Percentiles rank a stretch among this genome's conserved stretches.
Evolutionary conservation across 2,888 invertebrate genomes (phyloP).

Genomic region (Tipula vernalis): DNA sequence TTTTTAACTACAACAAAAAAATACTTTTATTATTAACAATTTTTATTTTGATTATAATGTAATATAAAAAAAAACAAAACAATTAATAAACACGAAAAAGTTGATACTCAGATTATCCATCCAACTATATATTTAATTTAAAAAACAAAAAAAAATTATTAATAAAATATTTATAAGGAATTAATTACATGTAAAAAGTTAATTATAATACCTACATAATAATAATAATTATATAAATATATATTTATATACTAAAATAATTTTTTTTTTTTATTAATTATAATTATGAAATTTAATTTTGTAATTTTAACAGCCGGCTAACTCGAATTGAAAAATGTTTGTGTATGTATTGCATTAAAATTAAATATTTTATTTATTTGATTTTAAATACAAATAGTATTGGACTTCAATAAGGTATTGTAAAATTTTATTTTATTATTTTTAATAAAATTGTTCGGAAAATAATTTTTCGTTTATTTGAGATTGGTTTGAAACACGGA

Average conservation of each 20-base stretch:
- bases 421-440: background rate
- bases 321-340: background rate
- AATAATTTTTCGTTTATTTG: background rate
- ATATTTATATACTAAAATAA: too few relatives aligned
- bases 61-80: background rate
- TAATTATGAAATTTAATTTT: background rate
- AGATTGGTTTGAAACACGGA: background rate
- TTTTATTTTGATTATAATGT: background rate
- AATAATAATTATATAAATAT: background rate
- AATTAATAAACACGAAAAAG: background rate
- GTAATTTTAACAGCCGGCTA: background rate
- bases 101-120: constrained; percentile 4
- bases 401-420: background rate
- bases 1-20: background rate
- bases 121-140: background rate
- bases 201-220: background rate
- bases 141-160: background rate
- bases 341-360: background rate
- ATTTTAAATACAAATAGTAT: background rate
- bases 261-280: background rate
- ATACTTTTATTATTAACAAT: background rate
- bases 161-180: background rate
- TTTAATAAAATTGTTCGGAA: background rate
- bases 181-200: background rate
- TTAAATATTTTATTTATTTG: background rate